Conservation (phyloP, 2,888 invertebrate genomes). For the Marasmarcha lunaedactyla region DNA sequence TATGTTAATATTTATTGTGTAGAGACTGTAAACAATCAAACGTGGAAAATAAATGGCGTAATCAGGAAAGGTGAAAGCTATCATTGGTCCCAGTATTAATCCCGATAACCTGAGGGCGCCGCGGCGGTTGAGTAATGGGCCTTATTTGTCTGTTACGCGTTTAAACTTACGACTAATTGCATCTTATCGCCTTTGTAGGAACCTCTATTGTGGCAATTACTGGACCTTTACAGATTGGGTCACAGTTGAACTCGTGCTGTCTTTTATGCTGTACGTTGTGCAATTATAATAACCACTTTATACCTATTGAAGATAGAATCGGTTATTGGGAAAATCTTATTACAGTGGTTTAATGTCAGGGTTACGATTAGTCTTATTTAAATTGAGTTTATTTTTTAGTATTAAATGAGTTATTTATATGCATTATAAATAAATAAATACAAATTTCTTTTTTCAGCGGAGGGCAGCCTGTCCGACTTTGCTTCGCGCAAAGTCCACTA, state of each 20-base stretch:
- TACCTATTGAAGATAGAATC: neutral
- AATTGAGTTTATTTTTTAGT: no score
- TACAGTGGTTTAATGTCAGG: no score
- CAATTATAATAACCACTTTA: neutral
- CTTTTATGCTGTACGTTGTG: neutral
- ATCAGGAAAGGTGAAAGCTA: constrained; percentile 4
- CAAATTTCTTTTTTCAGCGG: constrained; percentile 84
- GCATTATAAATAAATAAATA: no score
- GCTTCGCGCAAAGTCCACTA: constrained; percentile 83
- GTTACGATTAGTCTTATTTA: no score
- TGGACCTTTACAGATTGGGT: neutral
- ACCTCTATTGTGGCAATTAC: neutral
- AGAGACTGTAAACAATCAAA: no score
- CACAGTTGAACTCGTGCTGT: neutral
- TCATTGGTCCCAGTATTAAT: constrained; percentile 10
- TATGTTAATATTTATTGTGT: no score
- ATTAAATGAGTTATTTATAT: no score
- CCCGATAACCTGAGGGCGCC: constrained; percentile 11
- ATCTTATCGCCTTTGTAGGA: neutral
- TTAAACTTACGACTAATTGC: constrained; percentile 5
- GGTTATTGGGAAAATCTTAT: no score
- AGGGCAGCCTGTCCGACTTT: constrained; percentile 91
- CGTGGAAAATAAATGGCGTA: no score
- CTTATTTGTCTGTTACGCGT: constrained; percentile 11
- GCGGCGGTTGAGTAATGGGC: constrained; percentile 9